Percentiles rank a stretch among this genome's conserved stretches.
These are phyloP conservation scores for Trachelus iudaicus DNA, from an alignment of 2,888 invertebrate genomes.

Conservation along the genomic window DNA sequence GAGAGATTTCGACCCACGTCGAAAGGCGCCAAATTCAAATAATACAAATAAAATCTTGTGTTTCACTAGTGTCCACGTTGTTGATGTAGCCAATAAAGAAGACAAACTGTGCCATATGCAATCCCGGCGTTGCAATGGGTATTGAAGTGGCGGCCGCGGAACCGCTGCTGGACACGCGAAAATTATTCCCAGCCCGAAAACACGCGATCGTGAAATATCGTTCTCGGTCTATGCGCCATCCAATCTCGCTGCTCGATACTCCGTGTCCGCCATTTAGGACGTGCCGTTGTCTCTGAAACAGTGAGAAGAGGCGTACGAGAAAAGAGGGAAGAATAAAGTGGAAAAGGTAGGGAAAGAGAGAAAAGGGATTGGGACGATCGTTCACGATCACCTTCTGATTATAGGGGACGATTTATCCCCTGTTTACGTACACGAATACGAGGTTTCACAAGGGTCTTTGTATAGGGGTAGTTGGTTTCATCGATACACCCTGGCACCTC, in stretches of 20 bases:
- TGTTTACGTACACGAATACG: not conserved
- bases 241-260: slow-evolving; percentile 25
- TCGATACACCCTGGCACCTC: not conserved
- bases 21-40: not conserved
- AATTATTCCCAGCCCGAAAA: slow-evolving; percentile 41
- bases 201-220: slow-evolving; percentile 42
- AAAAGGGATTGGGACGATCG: not conserved
- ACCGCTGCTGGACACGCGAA: slow-evolving; percentile 42
- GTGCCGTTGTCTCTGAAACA: not conserved
- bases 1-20: not conserved
- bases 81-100: slow-evolving; percentile 42
- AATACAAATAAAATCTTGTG: not conserved
- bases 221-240: slow-evolving; percentile 6
- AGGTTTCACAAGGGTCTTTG: not conserved
- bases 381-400: not conserved
- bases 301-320: not conserved
- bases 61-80: not conserved
- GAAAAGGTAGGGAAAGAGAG: not conserved
- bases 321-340: not conserved
- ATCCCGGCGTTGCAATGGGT: slow-evolving; percentile 35
- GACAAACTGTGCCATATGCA: slow-evolving; percentile 42
- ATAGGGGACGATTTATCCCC: not conserved
- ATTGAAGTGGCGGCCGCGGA: slow-evolving; percentile 36
- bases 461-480: not conserved
- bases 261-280: slow-evolving; percentile 12